Base-by-base conservation (phyloP, 2,888 invertebrate genomes). In the Orchesellides sinensis region DNA sequence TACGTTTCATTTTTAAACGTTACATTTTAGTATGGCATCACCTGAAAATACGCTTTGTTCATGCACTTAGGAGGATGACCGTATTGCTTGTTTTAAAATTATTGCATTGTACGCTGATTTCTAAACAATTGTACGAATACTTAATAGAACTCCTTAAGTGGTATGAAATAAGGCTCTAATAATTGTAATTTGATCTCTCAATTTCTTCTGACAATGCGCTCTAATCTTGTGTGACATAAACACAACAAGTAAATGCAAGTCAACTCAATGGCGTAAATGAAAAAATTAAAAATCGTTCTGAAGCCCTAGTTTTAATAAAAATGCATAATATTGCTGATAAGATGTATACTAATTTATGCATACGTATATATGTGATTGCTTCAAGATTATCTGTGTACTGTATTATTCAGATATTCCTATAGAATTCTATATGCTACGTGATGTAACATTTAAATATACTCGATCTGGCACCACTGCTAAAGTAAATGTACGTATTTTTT, bases 401-500 rank as follows among this genome's bases (percentile, higher is more conserved):
- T n/a, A n/a, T n/a, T n/a, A n/a, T n/a, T n/a, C n/a, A n/a, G n/a
- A n/a, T n/a, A n/a, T n/a, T n/a, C n/a, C n/a, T n/a, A n/a, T n/a
- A n/a, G n/a, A n/a, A n/a, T n/a, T n/a, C n/a, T n/a, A n/a, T n/a
- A n/a, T n/a, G n/a, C n/a, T n/a, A n/a, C n/a, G n/a, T n/a, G n/a
- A n/a, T n/a, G n/a, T n/a, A n/a, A n/a, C n/a, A n/a, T n/a, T n/a
- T n/a, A n/a, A n/a, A 49, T 32, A 25, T 59, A 69, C 21, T 47
- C 49, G 59, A 69, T 69, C 69, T 78, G 77, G 77, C 77, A 78
- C 77, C 77, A 78, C 68, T 59, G n/a, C n/a, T n/a, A 69, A 78
- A 78, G 77, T 78, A 78, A 68, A 78, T 78, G 77, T 78, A 78
- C 77, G 77, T 78, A 78, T 69, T 63, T 19, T n/a, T 19, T 63